Evolutionary conservation across 2,888 invertebrate species (phyloP).

Genomic region (Noctua janthina): DNA sequence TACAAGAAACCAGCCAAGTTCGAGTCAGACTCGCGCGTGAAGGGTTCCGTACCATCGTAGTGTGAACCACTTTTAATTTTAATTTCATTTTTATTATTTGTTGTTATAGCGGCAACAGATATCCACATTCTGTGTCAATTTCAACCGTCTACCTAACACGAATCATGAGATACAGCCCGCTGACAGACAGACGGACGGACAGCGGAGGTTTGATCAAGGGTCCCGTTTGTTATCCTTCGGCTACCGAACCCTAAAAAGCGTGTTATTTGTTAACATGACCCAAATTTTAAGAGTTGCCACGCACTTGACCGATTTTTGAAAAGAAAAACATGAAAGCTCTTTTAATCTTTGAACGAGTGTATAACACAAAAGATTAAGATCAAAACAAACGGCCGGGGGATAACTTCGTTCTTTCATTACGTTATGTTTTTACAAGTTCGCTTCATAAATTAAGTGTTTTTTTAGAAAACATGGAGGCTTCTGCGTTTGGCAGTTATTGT

Average conservation of each 20-base stretch:
- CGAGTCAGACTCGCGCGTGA: no score
- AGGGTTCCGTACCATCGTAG: no score
- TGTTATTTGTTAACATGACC: conserved; percentile 7
- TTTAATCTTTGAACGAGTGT: conserved; percentile 13
- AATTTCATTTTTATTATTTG: no score
- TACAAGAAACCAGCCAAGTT: no score
- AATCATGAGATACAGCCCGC: no score
- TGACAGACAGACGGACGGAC: no score
- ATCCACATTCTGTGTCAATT: no score
- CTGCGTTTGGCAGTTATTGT: conserved; percentile 40
- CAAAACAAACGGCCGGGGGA: conserved; percentile 45
- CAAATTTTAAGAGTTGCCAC: neutral
- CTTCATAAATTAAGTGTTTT: conserved; percentile 42
- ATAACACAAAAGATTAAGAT: conserved; percentile 35
- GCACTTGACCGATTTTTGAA: conserved; percentile 16
- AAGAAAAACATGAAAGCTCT: conserved; percentile 6
- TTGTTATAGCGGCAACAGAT: no score
- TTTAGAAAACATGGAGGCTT: conserved; percentile 20
- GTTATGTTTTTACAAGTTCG: conserved; percentile 25
- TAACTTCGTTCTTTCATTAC: conserved; percentile 47
- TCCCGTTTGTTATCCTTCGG: no score
- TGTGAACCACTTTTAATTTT: no score
- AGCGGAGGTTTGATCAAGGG: no score
- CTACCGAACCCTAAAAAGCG: neutral
- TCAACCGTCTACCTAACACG: no score